A percentile compares a stretch with the other conserved stretches of the same genome.
These are phyloP conservation scores for Tauraco hartlaubi DNA, from an alignment of 2,797 vertebrate genomes.

Conservation along the genomic window DNA sequence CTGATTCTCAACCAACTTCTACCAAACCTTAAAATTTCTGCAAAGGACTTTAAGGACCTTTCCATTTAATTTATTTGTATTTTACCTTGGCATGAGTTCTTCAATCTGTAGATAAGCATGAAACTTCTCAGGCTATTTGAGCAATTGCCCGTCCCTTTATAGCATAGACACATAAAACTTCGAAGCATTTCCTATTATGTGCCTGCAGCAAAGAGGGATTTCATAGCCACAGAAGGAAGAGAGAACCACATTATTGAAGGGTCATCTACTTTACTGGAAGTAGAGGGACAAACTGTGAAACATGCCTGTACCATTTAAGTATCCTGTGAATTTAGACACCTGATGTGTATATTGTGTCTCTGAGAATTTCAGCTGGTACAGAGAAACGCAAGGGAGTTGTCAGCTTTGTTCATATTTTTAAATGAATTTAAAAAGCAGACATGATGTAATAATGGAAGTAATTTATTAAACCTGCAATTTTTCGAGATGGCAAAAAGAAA, in stretches of 20 bases:
- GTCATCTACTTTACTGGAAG: not conserved
- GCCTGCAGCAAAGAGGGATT: not conserved
- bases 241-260: not conserved
- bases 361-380: not conserved
- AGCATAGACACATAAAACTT: not conserved
- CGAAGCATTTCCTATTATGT: not conserved
- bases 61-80: not conserved
- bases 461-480: not conserved
- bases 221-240: not conserved
- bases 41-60: not conserved
- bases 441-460: not conserved
- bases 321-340: not conserved
- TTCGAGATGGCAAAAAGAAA: not conserved
- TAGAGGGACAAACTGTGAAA: not conserved
- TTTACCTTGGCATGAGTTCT: not conserved
- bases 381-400: not conserved
- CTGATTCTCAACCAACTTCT: not conserved
- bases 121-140: not conserved
- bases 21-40: not conserved
- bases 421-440: not conserved
- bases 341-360: not conserved
- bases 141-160: not conserved
- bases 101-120: not conserved
- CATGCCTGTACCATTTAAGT: fast-evolving
- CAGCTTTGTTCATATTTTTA: not conserved